Percentiles rank a stretch among this genome's conserved stretches.
Evolutionary conservation across 35 echinoderm and acorn worm genomes (phyloP).

Genomic region (Apostichopus parvimensis): DNA sequence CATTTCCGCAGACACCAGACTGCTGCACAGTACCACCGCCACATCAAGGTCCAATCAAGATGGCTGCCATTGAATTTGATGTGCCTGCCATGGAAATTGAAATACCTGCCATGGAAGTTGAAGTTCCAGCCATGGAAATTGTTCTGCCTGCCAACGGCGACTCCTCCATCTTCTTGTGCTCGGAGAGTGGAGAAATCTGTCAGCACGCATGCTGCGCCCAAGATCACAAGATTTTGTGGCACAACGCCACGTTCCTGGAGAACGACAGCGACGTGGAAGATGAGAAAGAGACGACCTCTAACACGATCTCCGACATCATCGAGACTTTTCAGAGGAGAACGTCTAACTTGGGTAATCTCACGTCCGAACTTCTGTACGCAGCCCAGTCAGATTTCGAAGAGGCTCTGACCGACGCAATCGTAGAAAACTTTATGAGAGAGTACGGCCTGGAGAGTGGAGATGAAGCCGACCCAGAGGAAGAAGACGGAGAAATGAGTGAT

Average conservation of each 20-base stretch:
- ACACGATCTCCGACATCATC: constrained; percentile 11
- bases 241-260: constrained; percentile 34
- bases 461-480: background rate
- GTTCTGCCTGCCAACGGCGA: background rate
- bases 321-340: constrained; percentile 44
- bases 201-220: constrained; percentile 36
- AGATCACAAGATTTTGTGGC: constrained; percentile 48
- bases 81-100: constrained; percentile 45
- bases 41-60: background rate
- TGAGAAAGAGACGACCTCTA: constrained; percentile 3
- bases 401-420: constrained; percentile 10
- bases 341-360: constrained; percentile 9
- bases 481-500: constrained; percentile 6
- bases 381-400: constrained; percentile 43
- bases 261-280: constrained; percentile 52
- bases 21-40: no score
- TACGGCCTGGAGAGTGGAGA: background rate
- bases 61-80: background rate
- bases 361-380: constrained; percentile 3
- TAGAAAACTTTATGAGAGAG: constrained; percentile 38
- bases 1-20: no score
- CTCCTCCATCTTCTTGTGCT: constrained; percentile 50
- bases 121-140: background rate
- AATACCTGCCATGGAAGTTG: constrained; percentile 29
- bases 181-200: constrained; percentile 29